Conservation (phyloP, 2,888 invertebrate genomes). For the Drosophila mimetica region DNA sequence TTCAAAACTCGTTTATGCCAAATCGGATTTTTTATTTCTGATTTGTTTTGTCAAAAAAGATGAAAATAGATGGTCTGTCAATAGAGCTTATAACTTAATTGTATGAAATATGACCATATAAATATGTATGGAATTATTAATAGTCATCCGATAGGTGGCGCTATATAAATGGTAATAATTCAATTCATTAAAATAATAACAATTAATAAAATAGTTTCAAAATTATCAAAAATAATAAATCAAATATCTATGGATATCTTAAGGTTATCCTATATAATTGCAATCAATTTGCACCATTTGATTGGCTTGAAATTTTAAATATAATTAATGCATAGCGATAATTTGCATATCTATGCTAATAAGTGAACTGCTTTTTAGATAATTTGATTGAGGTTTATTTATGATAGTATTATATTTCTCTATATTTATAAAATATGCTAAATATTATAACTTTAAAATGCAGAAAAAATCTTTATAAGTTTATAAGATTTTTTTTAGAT, state of each 20-base stretch:
- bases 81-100: constrained; percentile 20
- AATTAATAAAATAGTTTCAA: background rate
- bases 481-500: too few species aligned
- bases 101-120: constrained; percentile 15
- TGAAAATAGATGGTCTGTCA: constrained; percentile 7
- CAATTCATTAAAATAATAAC: background rate
- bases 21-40: constrained; percentile 15
- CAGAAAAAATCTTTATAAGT: too few species aligned
- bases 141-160: background rate
- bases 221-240: background rate
- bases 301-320: background rate
- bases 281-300: background rate
- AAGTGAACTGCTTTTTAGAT: too few species aligned
- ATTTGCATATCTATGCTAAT: background rate
- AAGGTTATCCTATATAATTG: background rate
- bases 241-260: background rate
- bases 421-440: too few species aligned
- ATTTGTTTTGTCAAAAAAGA: constrained; percentile 9
- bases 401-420: background rate
- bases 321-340: background rate
- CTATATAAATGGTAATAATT: background rate
- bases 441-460: too few species aligned
- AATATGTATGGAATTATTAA: background rate
- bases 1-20: constrained; percentile 20
- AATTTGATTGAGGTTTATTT: background rate